Percentiles rank a stretch among this genome's conserved stretches.
These are phyloP conservation scores for Streptopelia turtur DNA, from an alignment of 2,797 vertebrate genomes.

Conservation along the genomic window DNA sequence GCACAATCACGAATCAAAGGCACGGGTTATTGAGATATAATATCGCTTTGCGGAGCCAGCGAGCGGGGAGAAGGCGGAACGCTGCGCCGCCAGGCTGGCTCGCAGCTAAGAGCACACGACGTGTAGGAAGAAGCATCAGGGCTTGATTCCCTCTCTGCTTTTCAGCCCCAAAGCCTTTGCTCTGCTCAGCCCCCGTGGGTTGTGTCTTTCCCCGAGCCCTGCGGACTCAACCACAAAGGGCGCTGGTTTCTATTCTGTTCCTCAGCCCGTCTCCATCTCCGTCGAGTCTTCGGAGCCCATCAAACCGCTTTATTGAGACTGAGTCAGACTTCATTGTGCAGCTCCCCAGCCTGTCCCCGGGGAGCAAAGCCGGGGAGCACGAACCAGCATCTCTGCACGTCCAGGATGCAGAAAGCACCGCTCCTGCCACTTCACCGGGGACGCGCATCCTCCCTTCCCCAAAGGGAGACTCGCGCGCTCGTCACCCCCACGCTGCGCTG, in stretches of 20 bases:
- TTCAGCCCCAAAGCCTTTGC: not conserved
- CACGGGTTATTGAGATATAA: constrained; percentile 41
- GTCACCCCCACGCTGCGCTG: not conserved
- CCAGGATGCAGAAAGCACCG: not conserved
- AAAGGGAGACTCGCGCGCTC: not conserved
- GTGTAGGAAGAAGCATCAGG: not conserved
- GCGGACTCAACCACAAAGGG: not conserved
- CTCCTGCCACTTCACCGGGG: not conserved
- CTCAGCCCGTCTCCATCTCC: not conserved
- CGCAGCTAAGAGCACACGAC: not conserved
- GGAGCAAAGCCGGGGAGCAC: not conserved
- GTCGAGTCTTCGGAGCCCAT: not conserved
- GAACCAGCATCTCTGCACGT: not conserved
- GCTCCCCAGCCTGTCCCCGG: not conserved
- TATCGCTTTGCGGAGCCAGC: not conserved
- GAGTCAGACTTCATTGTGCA: not conserved
- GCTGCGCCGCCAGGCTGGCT: not conserved
- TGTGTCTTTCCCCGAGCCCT: not conserved
- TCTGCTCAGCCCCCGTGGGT: not conserved
- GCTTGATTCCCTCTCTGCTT: not conserved
- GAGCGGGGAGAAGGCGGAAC: constrained; percentile 24
- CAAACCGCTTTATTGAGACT: not conserved
- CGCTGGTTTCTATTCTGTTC: not conserved
- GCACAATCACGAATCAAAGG: constrained; percentile 60
- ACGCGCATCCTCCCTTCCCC: not conserved